phyloP scores from a whole-genome alignment of 2,888 invertebrate species.

The Cryptophagus acutangulus region DNA sequence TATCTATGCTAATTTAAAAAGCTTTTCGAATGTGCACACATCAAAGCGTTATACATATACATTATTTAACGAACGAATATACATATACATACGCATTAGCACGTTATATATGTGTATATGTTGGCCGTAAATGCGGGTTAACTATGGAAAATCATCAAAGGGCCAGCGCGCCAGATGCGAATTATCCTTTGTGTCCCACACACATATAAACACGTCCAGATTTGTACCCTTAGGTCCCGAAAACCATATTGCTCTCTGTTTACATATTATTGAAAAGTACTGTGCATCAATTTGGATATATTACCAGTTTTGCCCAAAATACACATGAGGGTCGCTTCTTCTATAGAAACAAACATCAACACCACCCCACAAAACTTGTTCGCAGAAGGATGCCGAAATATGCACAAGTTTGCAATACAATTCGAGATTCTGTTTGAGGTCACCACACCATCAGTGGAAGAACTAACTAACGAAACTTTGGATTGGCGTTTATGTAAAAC shows the following conservation, averaged over 20 bases:
- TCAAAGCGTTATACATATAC: conserved; percentile 36
- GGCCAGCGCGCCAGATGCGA: conserved; percentile 43
- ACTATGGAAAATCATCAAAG: conserved; percentile 43
- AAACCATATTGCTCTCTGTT: conserved; percentile 30
- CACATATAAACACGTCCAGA: conserved; percentile 29
- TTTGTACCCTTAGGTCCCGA: conserved; percentile 27
- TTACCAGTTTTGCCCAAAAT: conserved; percentile 18
- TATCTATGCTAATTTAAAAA: conserved; percentile 24
- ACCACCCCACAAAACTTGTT: too few species aligned
- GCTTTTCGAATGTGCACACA: conserved; percentile 30
- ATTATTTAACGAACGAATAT: conserved; percentile 45
- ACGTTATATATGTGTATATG: conserved; percentile 34
- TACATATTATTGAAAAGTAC: conserved; percentile 40
- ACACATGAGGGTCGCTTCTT: too few species aligned
- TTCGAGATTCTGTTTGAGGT: background rate
- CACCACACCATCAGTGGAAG: too few species aligned
- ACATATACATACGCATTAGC: conserved; percentile 39
- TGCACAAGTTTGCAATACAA: background rate
- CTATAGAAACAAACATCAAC: conserved; percentile 3
- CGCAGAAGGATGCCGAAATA: background rate
- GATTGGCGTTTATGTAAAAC: conserved; percentile 13
- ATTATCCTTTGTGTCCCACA: conserved; percentile 43
- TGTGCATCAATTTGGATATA: conserved; percentile 38
- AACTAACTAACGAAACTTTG: too few species aligned
- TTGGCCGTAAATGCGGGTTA: conserved; percentile 37